A percentile compares a stretch with the other conserved stretches of the same genome.
Evolutionary conservation across 2,113 vertebrate genomes (phyloP).

Genomic region (Pyrgilauda ruficollis): DNA sequence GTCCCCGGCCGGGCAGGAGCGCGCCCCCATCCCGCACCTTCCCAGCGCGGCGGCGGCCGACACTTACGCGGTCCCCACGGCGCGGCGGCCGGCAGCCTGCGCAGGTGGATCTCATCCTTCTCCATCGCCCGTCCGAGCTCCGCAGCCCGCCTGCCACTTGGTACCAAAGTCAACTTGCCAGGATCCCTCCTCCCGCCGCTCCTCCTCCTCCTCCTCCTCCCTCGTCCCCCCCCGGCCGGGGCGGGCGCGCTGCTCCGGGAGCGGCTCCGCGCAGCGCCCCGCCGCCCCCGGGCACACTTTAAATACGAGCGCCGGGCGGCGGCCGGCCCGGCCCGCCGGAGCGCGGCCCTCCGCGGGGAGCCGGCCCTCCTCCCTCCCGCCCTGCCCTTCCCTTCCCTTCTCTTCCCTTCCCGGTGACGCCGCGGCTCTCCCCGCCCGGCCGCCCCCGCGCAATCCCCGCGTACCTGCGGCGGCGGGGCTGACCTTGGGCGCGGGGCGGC

Average conservation of each 20-base stretch:
- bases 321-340: not conserved
- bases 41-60: not conserved
- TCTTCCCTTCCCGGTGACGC: too few species aligned
- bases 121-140: conserved; percentile 51
- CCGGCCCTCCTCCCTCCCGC: not conserved
- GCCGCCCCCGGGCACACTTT: conserved; percentile 26
- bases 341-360: not conserved
- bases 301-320: conserved; percentile 25
- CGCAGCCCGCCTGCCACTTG: not conserved
- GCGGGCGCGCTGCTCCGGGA: not conserved
- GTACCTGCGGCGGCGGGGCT: too few species aligned
- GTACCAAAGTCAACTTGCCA: conserved; percentile 7
- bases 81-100: conserved; percentile 51
- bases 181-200: not conserved
- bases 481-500: too few species aligned
- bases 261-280: not conserved
- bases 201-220: not conserved
- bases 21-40: not conserved
- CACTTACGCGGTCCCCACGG: conserved; percentile 69
- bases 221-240: not conserved
- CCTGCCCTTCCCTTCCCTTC: not conserved
- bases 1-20: not conserved
- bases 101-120: conserved; percentile 68
- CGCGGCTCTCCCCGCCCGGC: too few species aligned
- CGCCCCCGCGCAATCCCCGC: too few species aligned